Evolutionary conservation across 2,888 invertebrate genomes (phyloP), one percentile per base, ranked within the genome.

Genomic region (Caenorhabditis angaria): DNA sequence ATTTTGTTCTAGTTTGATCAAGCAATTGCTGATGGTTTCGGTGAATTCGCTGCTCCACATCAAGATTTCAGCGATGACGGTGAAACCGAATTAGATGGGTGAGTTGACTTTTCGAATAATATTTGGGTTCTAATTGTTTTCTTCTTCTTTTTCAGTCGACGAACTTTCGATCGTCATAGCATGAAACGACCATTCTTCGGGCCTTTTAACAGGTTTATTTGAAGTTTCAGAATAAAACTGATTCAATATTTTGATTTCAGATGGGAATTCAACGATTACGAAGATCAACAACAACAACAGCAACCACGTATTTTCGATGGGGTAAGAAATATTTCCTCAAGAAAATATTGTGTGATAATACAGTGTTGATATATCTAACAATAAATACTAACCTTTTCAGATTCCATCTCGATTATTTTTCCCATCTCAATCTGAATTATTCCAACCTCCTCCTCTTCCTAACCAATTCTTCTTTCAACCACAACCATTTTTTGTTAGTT

Each of bases 1-100:
- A 50, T 12, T 27, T 18, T 6, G 12, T 61, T 65, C 20, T 55
- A 68, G 68, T 61, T 72, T 51, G 68, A 68, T 20, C 68, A 65
- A 55, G 61, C 68, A 5, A n/a, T 73, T 12, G 75, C 76, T 41
- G 80, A 80, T 61, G 77, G 80, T 22, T 80, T 80, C 61, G 80
- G 80, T 25, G 80, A 80, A 55, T 70, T 64, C 27, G 80, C 80
- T 24, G 67, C 68, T 62, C 80, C 80, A 51, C 69, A 68, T 27
- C 78, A 78, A 41, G 55, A 60, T 53, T 79, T 79, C 54, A 70
- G 65, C n/a, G 61, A 71, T 35, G 71, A 71, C 28, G 67, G 63
- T 28, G 60, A 67, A 14, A 58, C 65, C 47, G n/a, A 28, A 27
- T n/a, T 24, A 12, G 24, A 27, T 25, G 58, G 35, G 58, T 47